phyloP scores from a whole-genome alignment of 2,888 invertebrate genomes.

The Luperina testacea region DNA sequence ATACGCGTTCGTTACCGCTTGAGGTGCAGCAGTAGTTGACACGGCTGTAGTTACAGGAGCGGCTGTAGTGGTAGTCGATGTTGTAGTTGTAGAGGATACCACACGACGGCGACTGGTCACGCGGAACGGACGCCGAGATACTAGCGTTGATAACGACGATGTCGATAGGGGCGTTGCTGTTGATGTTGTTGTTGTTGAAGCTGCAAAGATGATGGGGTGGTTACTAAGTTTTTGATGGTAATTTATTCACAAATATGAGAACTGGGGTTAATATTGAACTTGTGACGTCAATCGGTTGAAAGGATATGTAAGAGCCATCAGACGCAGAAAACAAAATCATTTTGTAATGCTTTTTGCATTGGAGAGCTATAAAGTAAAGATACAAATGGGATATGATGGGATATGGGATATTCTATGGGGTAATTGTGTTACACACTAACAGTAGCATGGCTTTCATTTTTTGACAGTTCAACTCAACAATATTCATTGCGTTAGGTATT shows the following conservation, averaged over 20 bases:
- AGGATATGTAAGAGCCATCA: neutral
- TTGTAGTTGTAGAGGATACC: slow-evolving; percentile 62
- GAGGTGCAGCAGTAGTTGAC: slow-evolving; percentile 23
- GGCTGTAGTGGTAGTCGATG: slow-evolving; percentile 61
- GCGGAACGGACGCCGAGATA: slow-evolving; percentile 80
- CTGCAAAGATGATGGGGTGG: slow-evolving; percentile 20
- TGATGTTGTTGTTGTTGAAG: slow-evolving; percentile 46
- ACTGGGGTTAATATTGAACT: neutral
- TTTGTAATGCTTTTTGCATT: neutral
- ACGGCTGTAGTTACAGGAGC: slow-evolving; percentile 51
- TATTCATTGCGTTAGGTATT: neutral
- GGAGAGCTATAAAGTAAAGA: neutral
- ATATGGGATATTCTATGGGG: neutral
- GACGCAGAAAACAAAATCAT: neutral
- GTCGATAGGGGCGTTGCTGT: slow-evolving; percentile 46
- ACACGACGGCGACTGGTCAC: slow-evolving; percentile 81
- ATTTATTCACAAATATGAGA: neutral
- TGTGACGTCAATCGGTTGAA: too few species aligned
- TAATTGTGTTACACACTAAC: too few species aligned
- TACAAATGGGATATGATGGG: neutral
- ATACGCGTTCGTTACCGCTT: slow-evolving; percentile 55
- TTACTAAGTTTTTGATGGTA: neutral
- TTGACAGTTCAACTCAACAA: neutral
- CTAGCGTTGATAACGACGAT: slow-evolving; percentile 62
- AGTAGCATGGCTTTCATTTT: neutral